Evolutionary conservation across 1,140 invertebrate genomes (phyloP), one percentile per base, ranked within the genome.

Genomic region (Cydia amplana): DNA sequence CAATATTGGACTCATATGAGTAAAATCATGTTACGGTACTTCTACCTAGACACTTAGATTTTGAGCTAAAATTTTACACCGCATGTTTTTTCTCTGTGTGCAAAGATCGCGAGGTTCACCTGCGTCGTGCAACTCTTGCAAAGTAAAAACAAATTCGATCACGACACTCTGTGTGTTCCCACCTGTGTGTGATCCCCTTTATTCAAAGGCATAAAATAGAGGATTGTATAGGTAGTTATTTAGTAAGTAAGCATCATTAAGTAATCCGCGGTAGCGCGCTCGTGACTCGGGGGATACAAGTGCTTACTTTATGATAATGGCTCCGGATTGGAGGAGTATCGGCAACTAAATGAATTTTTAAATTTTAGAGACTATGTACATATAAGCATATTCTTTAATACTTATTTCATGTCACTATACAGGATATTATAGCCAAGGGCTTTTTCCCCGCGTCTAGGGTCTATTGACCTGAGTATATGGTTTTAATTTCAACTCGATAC

Each of bases 271-370:
- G 64, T 67, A 67, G 28, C 64, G 28, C 23, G 25, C 4, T n/a
- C 64, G 28, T 16, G 64, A 28, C 64, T 67, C 64, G 28, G 14
- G 64, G 64, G 64, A 67, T n/a, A 67, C 64, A 67, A 32, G 64
- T 32, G 64, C 64, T 36, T 67, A 36, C 25, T 67, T 67, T 67
- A 67, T 67, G 25, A 67, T 67, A 28, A 67, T 67, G 28, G 28
- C 64, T 18, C 14, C 14, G 14, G 32, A 67, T 55, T 67, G 64
- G 16, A 67, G 64, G 25, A 16, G 12, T 67, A 18, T 55, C n/a
- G n/a, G n/a, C 3, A 20, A 6, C 4, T 20, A 55, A 16, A 9
- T 55, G 0, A 46, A 16, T 46, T 16, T 49, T 16, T 49, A 49
- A 2, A 16, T 49, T 49, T 16, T 4, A 49, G 46, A 49, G 16